phyloP scores from a whole-genome alignment of 1,140 invertebrate genomes.

The Harlomillsia oculata region DNA sequence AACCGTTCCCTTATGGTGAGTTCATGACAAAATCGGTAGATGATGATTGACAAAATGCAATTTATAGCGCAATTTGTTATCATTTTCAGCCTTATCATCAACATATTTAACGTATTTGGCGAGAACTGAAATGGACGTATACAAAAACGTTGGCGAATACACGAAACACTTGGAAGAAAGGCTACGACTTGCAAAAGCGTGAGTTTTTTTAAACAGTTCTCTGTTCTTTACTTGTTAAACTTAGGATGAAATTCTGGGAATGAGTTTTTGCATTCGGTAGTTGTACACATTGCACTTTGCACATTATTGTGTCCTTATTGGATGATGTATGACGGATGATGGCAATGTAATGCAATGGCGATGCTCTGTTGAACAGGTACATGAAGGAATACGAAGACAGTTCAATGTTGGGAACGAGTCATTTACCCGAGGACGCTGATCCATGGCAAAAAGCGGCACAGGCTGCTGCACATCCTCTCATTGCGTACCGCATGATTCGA shows the following conservation, averaged over 20 bases:
- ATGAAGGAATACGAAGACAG: constrained; percentile 33
- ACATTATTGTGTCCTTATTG: too few species aligned
- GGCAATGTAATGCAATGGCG: too few species aligned
- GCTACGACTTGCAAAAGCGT: neutral
- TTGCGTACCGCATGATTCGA: constrained; percentile 28
- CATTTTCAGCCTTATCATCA: too few species aligned
- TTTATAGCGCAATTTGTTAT: too few species aligned
- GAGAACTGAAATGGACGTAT: neutral
- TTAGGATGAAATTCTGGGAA: too few species aligned
- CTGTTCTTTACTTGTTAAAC: neutral
- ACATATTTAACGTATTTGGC: neutral
- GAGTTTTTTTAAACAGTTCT: neutral
- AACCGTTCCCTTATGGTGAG: too few species aligned
- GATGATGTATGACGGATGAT: too few species aligned
- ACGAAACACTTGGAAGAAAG: neutral
- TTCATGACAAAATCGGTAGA: too few species aligned
- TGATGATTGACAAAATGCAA: too few species aligned
- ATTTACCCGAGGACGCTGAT: constrained; percentile 12
- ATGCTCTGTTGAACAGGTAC: too few species aligned
- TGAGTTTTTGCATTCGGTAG: too few species aligned
- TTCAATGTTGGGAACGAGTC: constrained; percentile 10
- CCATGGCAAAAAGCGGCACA: constrained; percentile 15
- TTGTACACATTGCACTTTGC: too few species aligned
- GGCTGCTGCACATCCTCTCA: constrained; percentile 25
- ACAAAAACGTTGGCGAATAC: neutral